These are phyloP conservation scores for Xenopus borealis DNA, from an alignment of 2,113 vertebrate species.

Conservation along the genomic window DNA sequence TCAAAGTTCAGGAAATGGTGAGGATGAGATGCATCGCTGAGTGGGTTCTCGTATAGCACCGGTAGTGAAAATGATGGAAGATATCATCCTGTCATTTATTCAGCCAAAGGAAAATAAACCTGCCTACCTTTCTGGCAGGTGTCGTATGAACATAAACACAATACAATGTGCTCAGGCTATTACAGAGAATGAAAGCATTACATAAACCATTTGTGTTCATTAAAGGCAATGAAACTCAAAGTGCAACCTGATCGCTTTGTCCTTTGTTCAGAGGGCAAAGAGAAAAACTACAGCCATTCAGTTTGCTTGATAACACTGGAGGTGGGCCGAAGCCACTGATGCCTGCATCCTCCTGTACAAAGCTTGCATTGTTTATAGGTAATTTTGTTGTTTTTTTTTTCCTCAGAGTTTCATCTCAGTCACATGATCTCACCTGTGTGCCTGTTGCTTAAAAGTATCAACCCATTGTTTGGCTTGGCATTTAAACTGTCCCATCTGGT, in stretches of 20 bases:
- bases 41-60: slow-evolving; percentile 1
- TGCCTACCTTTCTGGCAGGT: slow-evolving; percentile 34
- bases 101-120: slow-evolving; percentile 9
- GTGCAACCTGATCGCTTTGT: slow-evolving; percentile 17
- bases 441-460: slow-evolving; percentile 5
- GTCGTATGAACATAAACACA: slow-evolving; percentile 9
- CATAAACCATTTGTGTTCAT: slow-evolving; percentile 15
- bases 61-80: not conserved
- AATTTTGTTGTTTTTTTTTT: slow-evolving; percentile 2
- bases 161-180: slow-evolving; percentile 13
- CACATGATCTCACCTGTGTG: slow-evolving; percentile 11
- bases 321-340: slow-evolving; percentile 19
- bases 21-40: not conserved
- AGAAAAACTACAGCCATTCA: slow-evolving; percentile 2
- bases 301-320: not conserved
- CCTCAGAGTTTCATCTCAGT: slow-evolving; percentile 7
- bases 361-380: slow-evolving; percentile 24
- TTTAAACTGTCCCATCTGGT: not conserved
- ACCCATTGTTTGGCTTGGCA: slow-evolving; percentile 21
- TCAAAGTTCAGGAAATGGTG: not conserved
- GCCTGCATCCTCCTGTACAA: slow-evolving; percentile 24
- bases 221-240: slow-evolving; percentile 8
- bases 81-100: slow-evolving; percentile 9
- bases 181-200: slow-evolving; percentile 19
- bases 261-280: slow-evolving; percentile 13